Conservation (phyloP, 2,888 invertebrate genomes). For the Masnerella sp. region DNA sequence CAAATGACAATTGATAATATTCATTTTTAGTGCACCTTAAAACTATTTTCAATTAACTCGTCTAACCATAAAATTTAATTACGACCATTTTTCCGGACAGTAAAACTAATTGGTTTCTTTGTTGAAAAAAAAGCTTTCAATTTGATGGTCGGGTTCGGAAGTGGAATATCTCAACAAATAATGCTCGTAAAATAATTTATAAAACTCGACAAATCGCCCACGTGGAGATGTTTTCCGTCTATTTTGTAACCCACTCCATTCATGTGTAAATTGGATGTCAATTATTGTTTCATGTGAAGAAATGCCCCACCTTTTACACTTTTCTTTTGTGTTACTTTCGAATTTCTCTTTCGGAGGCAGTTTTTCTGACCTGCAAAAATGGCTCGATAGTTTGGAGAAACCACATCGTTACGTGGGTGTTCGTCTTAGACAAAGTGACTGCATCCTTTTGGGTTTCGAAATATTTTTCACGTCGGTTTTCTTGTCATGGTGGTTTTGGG, state of each 20-base stretch:
- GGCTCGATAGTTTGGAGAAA: slow-evolving; percentile 1
- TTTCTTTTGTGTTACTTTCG: slow-evolving; percentile 21
- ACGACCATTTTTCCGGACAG: slow-evolving; percentile 3
- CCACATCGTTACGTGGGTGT: slow-evolving; percentile 17
- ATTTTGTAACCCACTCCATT: not conserved
- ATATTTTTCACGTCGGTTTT: not conserved
- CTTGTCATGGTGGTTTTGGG: not conserved
- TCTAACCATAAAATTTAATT: slow-evolving; percentile 16
- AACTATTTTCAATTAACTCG: slow-evolving; percentile 15
- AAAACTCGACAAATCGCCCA: slow-evolving; percentile 1
- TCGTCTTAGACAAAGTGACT: not conserved
- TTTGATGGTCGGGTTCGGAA: too few relatives aligned
- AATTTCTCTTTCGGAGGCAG: slow-evolving; percentile 7
- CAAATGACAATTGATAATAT: too few relatives aligned
- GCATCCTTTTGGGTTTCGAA: not conserved
- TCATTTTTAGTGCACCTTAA: not conserved
- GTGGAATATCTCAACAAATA: too few relatives aligned
- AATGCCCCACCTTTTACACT: slow-evolving; percentile 10
- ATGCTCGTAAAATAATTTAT: not conserved
- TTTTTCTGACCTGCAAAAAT: slow-evolving; percentile 13
- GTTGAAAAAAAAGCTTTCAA: too few relatives aligned
- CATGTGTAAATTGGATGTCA: slow-evolving; percentile 18
- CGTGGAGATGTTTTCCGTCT: not conserved
- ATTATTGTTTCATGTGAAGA: slow-evolving; percentile 20
- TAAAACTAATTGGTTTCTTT: slow-evolving; percentile 14